These are phyloP conservation scores for Tachuris rubrigastra DNA, from an alignment of 2,113 vertebrate species.

Conservation along the genomic window DNA sequence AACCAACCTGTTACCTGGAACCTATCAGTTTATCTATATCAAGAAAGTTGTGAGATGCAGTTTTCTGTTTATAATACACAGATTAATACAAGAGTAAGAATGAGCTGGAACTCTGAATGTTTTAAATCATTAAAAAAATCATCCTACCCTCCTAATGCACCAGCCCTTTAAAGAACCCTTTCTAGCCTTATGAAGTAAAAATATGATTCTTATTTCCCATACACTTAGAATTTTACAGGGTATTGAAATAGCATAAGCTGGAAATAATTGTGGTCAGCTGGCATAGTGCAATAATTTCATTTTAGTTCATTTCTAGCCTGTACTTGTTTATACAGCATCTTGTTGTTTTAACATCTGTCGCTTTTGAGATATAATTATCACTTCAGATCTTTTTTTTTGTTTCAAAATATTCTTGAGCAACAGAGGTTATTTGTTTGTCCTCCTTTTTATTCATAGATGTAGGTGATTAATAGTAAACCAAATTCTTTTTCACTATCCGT, in stretches of 20 bases:
- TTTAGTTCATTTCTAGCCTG: slow-evolving; percentile 31
- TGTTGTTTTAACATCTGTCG: slow-evolving; percentile 36
- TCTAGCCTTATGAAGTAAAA: not conserved
- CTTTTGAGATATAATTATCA: slow-evolving; percentile 30
- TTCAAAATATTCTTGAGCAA: slow-evolving; percentile 28
- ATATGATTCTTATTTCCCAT: not conserved
- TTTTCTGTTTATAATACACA: not conserved
- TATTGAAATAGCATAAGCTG: not conserved
- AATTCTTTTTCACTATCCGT: not conserved
- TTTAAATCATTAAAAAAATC: not conserved
- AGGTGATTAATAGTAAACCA: not conserved
- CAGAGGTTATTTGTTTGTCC: not conserved
- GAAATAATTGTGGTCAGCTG: slow-evolving; percentile 22
- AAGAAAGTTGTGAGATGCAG: not conserved
- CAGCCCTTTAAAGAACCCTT: not conserved
- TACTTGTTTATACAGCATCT: slow-evolving; percentile 24
- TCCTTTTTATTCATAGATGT: not conserved
- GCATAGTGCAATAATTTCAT: not conserved
- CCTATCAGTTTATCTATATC: not conserved
- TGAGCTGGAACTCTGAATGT: not conserved
- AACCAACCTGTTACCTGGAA: not conserved
- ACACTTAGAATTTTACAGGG: slow-evolving; percentile 13
- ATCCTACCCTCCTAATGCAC: not conserved
- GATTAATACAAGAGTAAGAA: not conserved
- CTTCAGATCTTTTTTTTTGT: slow-evolving; percentile 22